Conservation (phyloP, 2,797 vertebrate genomes). For the Parauchenoglanis ngamensis region DNA sequence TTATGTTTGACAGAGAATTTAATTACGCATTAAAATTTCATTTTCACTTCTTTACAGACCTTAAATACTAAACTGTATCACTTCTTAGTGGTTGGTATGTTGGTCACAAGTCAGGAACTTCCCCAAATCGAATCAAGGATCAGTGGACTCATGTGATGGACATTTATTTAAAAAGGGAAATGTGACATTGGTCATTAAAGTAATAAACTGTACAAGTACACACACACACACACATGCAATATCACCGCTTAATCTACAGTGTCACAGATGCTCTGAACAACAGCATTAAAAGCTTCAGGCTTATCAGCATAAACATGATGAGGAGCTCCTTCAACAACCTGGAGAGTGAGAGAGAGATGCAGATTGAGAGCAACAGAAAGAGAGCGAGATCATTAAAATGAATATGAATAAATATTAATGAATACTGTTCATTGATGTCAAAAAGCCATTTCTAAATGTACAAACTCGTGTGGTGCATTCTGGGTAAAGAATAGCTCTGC, state of each 20-base stretch:
- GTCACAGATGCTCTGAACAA: conserved; percentile 40
- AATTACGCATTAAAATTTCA: no score
- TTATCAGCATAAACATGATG: conserved; percentile 50
- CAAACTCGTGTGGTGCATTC: background rate
- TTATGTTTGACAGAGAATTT: background rate
- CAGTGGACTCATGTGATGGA: background rate
- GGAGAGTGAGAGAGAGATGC: background rate
- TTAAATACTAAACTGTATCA: background rate
- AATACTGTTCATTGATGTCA: background rate
- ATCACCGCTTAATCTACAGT: conserved; percentile 28
- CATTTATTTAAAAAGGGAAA: conserved; percentile 19
- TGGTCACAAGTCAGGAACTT: background rate
- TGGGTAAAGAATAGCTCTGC: background rate
- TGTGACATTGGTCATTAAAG: background rate
- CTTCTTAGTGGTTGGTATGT: background rate
- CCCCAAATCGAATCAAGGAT: background rate
- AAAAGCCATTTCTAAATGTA: background rate
- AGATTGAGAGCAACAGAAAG: background rate
- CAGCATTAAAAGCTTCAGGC: conserved; percentile 37
- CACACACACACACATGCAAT: background rate
- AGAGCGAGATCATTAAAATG: background rate
- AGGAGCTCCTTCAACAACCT: conserved; percentile 45
- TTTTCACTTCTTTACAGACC: background rate
- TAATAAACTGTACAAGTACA: conserved; percentile 1
- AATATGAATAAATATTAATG: background rate